A percentile compares a stretch with the other conserved stretches of the same genome.
Conservation (phyloP, 2,797 vertebrate species). For the Crocodylus rhombifer region DNA sequence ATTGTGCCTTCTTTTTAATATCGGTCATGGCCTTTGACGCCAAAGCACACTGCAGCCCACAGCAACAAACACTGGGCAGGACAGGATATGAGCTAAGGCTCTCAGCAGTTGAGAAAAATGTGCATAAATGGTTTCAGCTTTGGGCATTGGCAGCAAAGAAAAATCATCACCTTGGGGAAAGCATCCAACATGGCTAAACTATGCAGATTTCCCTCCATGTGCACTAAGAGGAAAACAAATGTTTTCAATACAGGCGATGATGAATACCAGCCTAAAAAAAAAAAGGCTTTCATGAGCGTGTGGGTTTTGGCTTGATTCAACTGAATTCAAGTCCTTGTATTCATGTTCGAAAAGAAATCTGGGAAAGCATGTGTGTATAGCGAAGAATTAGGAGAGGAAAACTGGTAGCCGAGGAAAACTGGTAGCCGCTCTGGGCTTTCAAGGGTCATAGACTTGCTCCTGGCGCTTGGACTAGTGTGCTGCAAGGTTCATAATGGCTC, state of each 20-base stretch:
- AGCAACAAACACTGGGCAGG: background rate
- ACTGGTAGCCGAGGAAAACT: background rate
- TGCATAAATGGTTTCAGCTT: constrained; percentile 9
- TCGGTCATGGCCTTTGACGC: background rate
- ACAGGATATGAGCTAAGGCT: constrained; percentile 3
- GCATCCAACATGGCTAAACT: background rate
- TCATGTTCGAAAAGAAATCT: background rate
- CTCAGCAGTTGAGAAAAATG: background rate
- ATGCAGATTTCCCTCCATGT: background rate
- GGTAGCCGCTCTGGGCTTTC: background rate
- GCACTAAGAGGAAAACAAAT: constrained; percentile 18
- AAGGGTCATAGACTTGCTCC: background rate
- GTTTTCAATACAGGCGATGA: constrained; percentile 41
- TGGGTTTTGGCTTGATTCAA: background rate
- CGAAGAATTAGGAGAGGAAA: no score
- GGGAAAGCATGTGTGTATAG: background rate
- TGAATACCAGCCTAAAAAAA: background rate
- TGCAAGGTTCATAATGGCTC: background rate
- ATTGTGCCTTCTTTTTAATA: no score
- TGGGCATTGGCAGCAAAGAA: background rate
- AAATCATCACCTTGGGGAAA: background rate
- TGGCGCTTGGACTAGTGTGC: background rate
- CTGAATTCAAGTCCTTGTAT: background rate
- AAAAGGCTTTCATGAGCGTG: background rate
- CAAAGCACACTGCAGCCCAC: background rate